A percentile compares a stretch with the other conserved stretches of the same genome.
These are phyloP conservation scores for Solenodon paradoxus DNA, from an alignment of 2,113 vertebrate genomes.

Conservation along the genomic window DNA sequence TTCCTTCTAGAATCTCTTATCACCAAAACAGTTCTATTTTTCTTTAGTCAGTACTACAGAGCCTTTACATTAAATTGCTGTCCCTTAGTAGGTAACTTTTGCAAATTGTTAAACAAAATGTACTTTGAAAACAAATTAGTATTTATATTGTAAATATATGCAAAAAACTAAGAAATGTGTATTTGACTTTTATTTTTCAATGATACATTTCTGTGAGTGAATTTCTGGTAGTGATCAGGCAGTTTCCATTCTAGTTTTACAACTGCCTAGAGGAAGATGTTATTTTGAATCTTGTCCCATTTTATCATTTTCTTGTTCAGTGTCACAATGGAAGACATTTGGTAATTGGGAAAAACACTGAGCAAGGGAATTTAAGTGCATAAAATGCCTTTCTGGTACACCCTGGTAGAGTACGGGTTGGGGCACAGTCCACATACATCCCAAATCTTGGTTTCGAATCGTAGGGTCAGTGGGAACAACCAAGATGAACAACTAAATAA, in stretches of 20 bases:
- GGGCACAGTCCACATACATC: no score
- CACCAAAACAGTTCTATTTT: constrained; percentile 61
- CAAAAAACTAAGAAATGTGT: constrained; percentile 78
- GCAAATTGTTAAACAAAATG: constrained; percentile 81
- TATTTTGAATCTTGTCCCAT: background rate
- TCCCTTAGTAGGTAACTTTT: constrained; percentile 77
- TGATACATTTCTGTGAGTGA: constrained; percentile 45
- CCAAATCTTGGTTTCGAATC: no score
- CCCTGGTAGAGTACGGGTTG: no score
- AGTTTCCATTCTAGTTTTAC: background rate
- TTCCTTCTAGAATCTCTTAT: background rate
- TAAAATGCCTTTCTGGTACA: no score
- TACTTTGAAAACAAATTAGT: constrained; percentile 85
- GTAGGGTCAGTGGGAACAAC: no score
- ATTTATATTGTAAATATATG: constrained; percentile 88
- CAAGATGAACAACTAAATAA: no score
- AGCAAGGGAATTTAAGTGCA: background rate
- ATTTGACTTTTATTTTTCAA: constrained; percentile 82
- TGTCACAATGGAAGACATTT: background rate
- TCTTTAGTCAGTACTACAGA: constrained; percentile 60
- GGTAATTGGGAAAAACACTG: background rate
- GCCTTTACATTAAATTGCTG: constrained; percentile 63
- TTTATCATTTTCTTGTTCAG: background rate
- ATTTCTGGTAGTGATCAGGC: background rate
- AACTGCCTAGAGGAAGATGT: background rate